phyloP scores from a whole-genome alignment of 2,888 invertebrate genomes.

The Lepidonotus clava region DNA sequence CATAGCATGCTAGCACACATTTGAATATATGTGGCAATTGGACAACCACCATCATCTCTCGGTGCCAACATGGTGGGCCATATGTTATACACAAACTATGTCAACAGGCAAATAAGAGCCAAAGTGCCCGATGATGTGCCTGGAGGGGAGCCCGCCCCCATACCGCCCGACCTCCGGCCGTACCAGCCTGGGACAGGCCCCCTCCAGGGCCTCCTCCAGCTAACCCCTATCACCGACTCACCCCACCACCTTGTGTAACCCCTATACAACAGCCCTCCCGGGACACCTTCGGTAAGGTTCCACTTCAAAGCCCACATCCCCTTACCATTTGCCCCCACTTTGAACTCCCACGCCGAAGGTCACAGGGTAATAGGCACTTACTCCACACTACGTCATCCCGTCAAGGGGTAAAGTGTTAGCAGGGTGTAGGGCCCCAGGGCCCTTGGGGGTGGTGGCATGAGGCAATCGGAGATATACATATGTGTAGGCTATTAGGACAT shows the following conservation, averaged over 20 bases:
- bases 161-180: neutral
- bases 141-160: neutral
- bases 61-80: neutral
- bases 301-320: neutral
- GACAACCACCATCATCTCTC: neutral
- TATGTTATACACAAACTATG: slow-evolving; percentile 25
- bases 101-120: slow-evolving; percentile 13
- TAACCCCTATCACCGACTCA: neutral
- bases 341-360: neutral
- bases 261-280: neutral
- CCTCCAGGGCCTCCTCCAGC: neutral
- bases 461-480: too few relatives aligned
- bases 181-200: neutral
- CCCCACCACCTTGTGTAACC: neutral
- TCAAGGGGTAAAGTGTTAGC: neutral
- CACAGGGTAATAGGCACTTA: neutral
- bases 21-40: too few relatives aligned
- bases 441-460: neutral
- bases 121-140: neutral
- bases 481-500: too few relatives aligned
- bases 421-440: neutral
- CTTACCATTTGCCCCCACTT: neutral
- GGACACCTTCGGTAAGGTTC: too few relatives aligned
- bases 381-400: neutral
- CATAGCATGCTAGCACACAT: too few relatives aligned